Evolutionary conservation across 2,888 invertebrate genomes (phyloP).

Genomic region (Mythimna pallens): DNA sequence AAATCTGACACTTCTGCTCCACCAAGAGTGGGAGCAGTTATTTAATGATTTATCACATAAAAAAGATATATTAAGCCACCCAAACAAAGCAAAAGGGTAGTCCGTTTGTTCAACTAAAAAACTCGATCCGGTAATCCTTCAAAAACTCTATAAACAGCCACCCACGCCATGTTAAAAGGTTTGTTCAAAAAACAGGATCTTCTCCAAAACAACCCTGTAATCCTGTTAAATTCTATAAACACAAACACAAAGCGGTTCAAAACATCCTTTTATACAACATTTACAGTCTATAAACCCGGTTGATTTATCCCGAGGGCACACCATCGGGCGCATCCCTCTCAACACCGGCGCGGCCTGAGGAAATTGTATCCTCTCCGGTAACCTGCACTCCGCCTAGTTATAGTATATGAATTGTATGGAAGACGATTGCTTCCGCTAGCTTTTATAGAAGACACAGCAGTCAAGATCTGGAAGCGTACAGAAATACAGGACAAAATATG

Average conservation of each 20-base stretch:
- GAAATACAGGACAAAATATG: background rate
- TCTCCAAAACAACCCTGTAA: background rate
- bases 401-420: background rate
- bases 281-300: background rate
- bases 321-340: conserved; percentile 21
- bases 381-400: conserved; percentile 7
- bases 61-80: too few species aligned
- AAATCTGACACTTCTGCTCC: too few species aligned
- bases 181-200: background rate
- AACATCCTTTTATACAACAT: conserved; percentile 3
- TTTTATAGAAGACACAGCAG: conserved; percentile 10
- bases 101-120: too few species aligned
- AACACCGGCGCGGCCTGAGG: conserved; percentile 20
- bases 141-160: background rate
- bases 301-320: conserved; percentile 2
- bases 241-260: conserved; percentile 3
- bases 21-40: too few species aligned
- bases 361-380: conserved; percentile 46
- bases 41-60: too few species aligned
- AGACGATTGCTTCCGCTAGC: conserved; percentile 27
- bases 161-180: background rate
- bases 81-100: too few species aligned
- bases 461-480: background rate
- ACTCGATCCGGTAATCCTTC: too few species aligned
- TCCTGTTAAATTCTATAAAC: conserved; percentile 13